phyloP scores from a whole-genome alignment of 2,888 invertebrate genomes.

The Eudemis profundana region DNA sequence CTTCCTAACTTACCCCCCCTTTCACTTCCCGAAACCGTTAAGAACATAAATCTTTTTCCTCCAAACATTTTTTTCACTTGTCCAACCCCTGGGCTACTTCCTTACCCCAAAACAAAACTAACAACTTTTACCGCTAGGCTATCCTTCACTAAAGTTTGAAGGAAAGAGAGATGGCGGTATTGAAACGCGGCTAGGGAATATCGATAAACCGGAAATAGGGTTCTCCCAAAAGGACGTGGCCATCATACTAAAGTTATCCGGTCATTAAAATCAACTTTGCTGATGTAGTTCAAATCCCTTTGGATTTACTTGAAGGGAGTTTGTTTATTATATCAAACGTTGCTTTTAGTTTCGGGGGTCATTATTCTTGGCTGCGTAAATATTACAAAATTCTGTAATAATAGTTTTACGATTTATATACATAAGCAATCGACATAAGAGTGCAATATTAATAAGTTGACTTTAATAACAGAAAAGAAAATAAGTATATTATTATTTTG shows the following conservation, averaged over 20 bases:
- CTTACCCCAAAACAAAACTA: background rate
- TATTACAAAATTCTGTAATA: background rate
- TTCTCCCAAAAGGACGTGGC: constrained; percentile 37
- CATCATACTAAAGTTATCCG: constrained; percentile 43
- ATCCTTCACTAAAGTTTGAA: constrained; percentile 13
- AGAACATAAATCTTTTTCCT: constrained; percentile 41
- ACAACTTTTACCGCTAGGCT: background rate
- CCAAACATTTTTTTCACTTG: constrained; percentile 40
- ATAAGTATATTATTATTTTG: no score
- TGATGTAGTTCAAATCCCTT: constrained; percentile 34
- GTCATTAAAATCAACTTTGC: constrained; percentile 44
- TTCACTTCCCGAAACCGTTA: constrained; percentile 36
- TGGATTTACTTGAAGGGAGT: constrained; percentile 31
- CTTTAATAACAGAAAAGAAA: no score
- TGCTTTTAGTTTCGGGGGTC: constrained; percentile 20
- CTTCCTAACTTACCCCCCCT: constrained; percentile 25
- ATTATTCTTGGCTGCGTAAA: background rate
- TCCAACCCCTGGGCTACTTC: constrained; percentile 5
- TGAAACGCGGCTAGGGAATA: background rate
- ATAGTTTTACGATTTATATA: no score
- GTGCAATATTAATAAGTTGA: no score
- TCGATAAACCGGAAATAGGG: constrained; percentile 18
- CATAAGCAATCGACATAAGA: no score
- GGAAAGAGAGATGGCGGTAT: constrained; percentile 17
- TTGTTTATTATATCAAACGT: constrained; percentile 38